phyloP scores from a whole-genome alignment of 2,113 vertebrate genomes.

The Hemicordylus capensis region DNA sequence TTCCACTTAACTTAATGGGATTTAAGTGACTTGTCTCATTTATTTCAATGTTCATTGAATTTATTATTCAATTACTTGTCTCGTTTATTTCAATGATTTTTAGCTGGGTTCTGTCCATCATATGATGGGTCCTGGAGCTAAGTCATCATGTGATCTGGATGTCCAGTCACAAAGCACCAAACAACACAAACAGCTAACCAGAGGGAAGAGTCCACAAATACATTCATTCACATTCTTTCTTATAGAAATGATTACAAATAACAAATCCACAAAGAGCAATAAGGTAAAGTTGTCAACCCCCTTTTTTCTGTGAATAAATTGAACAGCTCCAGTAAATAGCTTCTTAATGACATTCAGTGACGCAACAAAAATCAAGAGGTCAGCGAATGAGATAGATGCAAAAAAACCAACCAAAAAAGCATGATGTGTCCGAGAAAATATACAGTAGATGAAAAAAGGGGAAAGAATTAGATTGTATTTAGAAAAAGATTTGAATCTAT shows the following conservation, averaged over 20 bases:
- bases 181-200: background rate
- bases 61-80: too few relatives aligned
- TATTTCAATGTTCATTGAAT: too few relatives aligned
- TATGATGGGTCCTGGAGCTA: too few relatives aligned
- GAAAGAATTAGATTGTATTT: background rate
- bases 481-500: slow-evolving; percentile 25
- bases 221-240: background rate
- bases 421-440: background rate
- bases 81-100: too few relatives aligned
- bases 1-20: too few relatives aligned
- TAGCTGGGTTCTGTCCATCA: too few relatives aligned
- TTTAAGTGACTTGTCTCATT: too few relatives aligned
- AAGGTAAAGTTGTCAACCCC: accelerated
- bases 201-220: background rate
- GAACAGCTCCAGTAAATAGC: background rate
- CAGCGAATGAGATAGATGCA: slow-evolving; percentile 12
- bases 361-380: slow-evolving; percentile 22
- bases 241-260: background rate
- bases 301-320: background rate
- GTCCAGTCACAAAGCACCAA: accelerated
- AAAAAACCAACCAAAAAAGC: background rate
- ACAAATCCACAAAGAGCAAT: background rate
- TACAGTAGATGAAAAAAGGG: slow-evolving; percentile 28
- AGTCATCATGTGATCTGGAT: background rate
- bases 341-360: slow-evolving; percentile 1